These are phyloP conservation scores for Drosophila bipectinata DNA, from an alignment of 1,140 invertebrate species.

Conservation along the genomic window DNA sequence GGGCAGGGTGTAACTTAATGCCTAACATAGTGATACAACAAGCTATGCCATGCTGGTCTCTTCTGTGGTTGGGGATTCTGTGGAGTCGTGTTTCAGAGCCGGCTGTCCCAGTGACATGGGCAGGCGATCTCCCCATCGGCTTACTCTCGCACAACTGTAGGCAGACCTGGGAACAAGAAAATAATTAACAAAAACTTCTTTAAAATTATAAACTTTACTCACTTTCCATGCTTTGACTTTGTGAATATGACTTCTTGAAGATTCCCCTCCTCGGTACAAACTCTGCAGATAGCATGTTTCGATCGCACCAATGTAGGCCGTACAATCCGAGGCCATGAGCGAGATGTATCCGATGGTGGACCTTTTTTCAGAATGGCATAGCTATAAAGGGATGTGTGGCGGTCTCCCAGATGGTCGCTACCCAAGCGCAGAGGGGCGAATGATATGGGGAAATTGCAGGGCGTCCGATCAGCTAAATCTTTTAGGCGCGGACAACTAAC, in stretches of 20 bases:
- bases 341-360: constrained; percentile 83
- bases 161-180: constrained; percentile 84
- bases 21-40: constrained; percentile 26
- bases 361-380: constrained; percentile 93
- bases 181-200: neutral
- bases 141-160: constrained; percentile 88
- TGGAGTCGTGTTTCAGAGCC: constrained; percentile 16
- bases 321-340: constrained; percentile 92
- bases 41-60: constrained; percentile 39
- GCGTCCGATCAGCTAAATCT: constrained; percentile 85
- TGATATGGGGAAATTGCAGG: constrained; percentile 91
- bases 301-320: constrained; percentile 87
- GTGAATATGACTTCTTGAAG: constrained; percentile 92
- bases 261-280: constrained; percentile 90
- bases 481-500: constrained; percentile 87
- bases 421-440: constrained; percentile 87
- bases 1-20: constrained; percentile 25
- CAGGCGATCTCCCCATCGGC: constrained; percentile 90
- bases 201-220: constrained; percentile 8
- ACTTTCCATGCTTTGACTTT: constrained; percentile 89
- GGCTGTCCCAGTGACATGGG: constrained; percentile 85
- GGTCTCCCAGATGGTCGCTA: constrained; percentile 74
- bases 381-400: constrained; percentile 86
- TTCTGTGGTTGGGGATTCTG: constrained; percentile 10
- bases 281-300: constrained; percentile 90